Evolutionary conservation across 2,113 vertebrate genomes (phyloP).

Genomic region (Chinchilla lanigera): DNA sequence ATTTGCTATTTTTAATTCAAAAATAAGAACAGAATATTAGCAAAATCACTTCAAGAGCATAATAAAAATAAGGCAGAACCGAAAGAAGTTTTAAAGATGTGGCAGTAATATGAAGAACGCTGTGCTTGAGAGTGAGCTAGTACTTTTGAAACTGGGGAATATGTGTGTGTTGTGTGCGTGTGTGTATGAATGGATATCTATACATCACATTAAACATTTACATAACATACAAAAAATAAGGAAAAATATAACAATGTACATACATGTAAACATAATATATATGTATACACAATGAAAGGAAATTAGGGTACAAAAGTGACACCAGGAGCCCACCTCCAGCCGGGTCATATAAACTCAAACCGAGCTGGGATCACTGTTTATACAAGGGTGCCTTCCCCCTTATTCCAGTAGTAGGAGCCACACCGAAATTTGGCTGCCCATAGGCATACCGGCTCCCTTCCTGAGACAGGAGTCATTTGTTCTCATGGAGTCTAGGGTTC

Average conservation of each 20-base stretch:
- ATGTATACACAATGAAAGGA: neutral
- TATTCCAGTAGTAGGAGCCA: neutral
- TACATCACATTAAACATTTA: neutral
- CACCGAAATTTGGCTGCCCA: neutral
- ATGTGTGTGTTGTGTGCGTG: neutral
- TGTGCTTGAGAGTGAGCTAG: neutral
- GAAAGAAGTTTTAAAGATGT: neutral
- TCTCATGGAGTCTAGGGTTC: neutral
- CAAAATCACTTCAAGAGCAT: constrained; percentile 1
- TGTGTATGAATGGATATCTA: neutral
- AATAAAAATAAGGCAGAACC: constrained; percentile 9
- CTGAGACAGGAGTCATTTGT: neutral
- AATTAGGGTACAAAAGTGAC: neutral
- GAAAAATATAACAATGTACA: neutral
- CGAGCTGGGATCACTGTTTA: neutral
- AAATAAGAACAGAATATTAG: constrained; percentile 24
- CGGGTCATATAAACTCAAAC: neutral
- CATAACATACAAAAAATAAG: neutral
- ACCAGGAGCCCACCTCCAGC: neutral
- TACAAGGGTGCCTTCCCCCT: neutral
- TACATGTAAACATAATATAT: neutral
- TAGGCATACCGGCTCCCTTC: neutral
- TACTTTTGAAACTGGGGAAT: neutral
- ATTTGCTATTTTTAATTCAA: neutral
- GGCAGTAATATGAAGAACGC: neutral